Base-by-base conservation (phyloP, 2,797 vertebrate species). In the Enteromius thamalakanensis region DNA sequence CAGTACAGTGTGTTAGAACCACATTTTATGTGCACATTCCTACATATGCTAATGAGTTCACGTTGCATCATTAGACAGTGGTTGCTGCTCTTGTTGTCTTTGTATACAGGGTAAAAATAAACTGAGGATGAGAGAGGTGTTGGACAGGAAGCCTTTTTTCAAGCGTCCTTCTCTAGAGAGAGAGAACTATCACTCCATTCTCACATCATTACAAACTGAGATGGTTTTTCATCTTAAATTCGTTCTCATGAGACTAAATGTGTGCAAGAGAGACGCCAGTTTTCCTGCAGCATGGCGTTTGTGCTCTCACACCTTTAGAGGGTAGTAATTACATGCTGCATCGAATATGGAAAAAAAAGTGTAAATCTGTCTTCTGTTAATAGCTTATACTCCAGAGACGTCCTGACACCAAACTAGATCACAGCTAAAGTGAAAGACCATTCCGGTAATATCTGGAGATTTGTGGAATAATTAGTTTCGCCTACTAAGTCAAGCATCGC, bases 201-300 rank as follows among this genome's bases (percentile, higher is more conserved):
- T 88, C 87, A 90, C 87, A 80, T 90, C 89, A 91, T 93, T 93
- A 91, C 90, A 89, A 51, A 83, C 76, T 81, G 29, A 84, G 89
- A 89, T 89, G 76, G 78, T 85, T 91, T 91, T 90, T 85, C 89
- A 91, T 89, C 78, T 47, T 47, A 3, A 49, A 67, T 37, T 87
- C 78, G 77, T 86, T 77, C 85, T 88, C 60, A 86, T 88, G 80
- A 89, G 85, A 90, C 76, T 86, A 70, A 82, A 62, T 67, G 26
- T 53, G 37, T 83, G 82, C 68, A 80, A 76, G 68, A 76, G 81
- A 60, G 37, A 80, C 4, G 81, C 68, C n/a, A 45, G 65, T 70
- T 82, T 71, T 60, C 65, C 51, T 64, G 69, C 65, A 65, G 34
- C 14, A 26, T 76, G 37, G n/a, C 79, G 64, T 84, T 85, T 65